Base-by-base conservation (phyloP, 2,888 invertebrate genomes). In the Mesoligia furuncula region DNA sequence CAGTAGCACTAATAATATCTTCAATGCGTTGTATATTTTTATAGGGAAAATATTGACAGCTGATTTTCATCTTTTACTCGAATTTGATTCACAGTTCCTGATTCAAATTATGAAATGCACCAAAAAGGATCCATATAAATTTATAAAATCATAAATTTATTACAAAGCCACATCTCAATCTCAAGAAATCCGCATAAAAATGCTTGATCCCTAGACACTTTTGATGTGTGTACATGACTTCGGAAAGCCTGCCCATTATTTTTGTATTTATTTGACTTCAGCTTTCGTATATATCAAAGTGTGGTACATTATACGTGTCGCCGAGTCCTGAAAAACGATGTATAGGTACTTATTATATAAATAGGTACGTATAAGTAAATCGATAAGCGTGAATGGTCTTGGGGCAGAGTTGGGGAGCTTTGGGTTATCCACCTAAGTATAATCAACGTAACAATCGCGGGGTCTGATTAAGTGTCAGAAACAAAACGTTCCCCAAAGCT, bases 391-490 rank as follows among this genome's bases (percentile, higher is more conserved):
- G 74, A 75, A 81, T 48, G 27, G 62, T 77, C 59, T 69, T 64
- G n/a, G 48, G 36, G 36, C 59, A 48, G 64, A 61, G 42, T 45
- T 42, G 73, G 24, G 17, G 15, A 45, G 57, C 36, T 67, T 45
- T 27, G 80, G 82, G 81, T 73, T 86, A 83, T 89, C 65, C 70
- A 57, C 31, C 39, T 68, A 82, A 66, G 64, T 81, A 85, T 84
- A 88, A 90, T 90, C 88, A 90, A 87, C 87, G 87, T 87, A 84
- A 90, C 90, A 91, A 91, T 90, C 88, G 83, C 84, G 81, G 83
- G 72, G 83, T 83, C 89, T 91, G 90, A 91, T 91, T 91, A 91
- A 90, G 89, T 91, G 91, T 92, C 91, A 91, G 89, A 91, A 92
- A 92, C 93, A 92, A 93, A 92, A 93, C 89, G 89, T 87, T 66